Percentiles rank a stretch among this genome's conserved stretches.
phyloP scores from a whole-genome alignment of 2,797 vertebrate genomes.

The Sebastes itinus region DNA sequence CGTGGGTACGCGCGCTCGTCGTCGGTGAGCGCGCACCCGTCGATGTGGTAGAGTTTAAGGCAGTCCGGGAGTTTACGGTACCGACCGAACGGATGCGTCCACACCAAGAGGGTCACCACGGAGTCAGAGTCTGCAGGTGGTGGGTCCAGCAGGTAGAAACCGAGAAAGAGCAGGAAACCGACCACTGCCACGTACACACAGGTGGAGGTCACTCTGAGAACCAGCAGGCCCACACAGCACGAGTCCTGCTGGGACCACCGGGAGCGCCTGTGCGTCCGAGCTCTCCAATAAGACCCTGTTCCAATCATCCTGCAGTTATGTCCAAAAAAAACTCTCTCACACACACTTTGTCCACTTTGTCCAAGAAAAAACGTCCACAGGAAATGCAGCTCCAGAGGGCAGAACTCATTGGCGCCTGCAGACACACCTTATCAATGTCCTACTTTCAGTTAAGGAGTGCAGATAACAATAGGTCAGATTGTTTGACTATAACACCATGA shows the following conservation, averaged over 20 bases:
- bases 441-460: no score
- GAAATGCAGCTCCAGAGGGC: no score
- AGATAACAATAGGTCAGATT: no score
- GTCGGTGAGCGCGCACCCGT: constrained; percentile 74
- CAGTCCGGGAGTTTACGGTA: constrained; percentile 69
- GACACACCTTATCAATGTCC: constrained; percentile 7
- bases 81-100: constrained; percentile 76
- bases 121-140: no score
- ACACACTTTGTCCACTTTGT: not conserved
- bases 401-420: not conserved
- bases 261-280: not conserved
- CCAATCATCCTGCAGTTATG: not conserved
- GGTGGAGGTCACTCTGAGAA: not conserved
- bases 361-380: no score
- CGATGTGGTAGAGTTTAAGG: constrained; percentile 40
- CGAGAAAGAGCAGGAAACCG: constrained; percentile 40
- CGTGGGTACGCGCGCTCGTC: constrained; percentile 50
- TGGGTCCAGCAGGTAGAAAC: constrained; percentile 31
- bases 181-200: not conserved
- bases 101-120: constrained; percentile 74
- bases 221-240: not conserved
- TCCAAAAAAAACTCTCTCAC: not conserved
- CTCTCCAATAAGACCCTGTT: not conserved
- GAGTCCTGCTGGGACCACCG: not conserved
- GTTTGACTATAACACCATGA: no score